Conservation (phyloP, 2,113 vertebrate genomes). For the Naja naja region DNA sequence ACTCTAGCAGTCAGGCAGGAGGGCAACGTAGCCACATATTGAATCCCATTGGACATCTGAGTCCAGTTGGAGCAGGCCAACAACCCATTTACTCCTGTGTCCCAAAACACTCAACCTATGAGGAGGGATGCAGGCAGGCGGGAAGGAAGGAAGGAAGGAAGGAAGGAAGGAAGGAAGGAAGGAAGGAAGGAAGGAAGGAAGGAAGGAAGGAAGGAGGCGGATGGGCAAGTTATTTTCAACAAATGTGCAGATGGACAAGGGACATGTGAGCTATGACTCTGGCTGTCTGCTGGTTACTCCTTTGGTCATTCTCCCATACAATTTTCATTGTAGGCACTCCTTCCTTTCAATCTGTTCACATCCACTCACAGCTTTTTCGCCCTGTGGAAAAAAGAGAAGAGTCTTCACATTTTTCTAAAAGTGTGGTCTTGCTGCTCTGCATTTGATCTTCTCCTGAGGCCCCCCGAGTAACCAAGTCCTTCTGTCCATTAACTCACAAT, state of each 20-base stretch:
- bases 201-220: not conserved
- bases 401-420: slow-evolving; percentile 32
- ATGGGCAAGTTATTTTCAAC: not conserved
- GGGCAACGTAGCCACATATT: not conserved
- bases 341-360: not conserved
- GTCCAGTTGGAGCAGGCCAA: not conserved
- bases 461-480: slow-evolving; percentile 65
- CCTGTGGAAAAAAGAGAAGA: not conserved
- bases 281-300: not conserved
- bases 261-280: not conserved
- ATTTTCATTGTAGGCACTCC: not conserved
- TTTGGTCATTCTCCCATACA: not conserved
- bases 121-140: not conserved
- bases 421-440: slow-evolving; percentile 39
- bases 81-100: not conserved
- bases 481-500: slow-evolving; percentile 65
- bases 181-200: not conserved
- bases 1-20: not conserved
- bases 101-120: not conserved
- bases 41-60: not conserved
- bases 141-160: not conserved
- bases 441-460: slow-evolving; percentile 62
- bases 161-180: not conserved
- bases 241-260: not conserved
- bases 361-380: not conserved